Evolutionary conservation across 2,113 vertebrate genomes (phyloP), one percentile per base, ranked within the genome.

Genomic region (Psittacula cyanocephala): DNA sequence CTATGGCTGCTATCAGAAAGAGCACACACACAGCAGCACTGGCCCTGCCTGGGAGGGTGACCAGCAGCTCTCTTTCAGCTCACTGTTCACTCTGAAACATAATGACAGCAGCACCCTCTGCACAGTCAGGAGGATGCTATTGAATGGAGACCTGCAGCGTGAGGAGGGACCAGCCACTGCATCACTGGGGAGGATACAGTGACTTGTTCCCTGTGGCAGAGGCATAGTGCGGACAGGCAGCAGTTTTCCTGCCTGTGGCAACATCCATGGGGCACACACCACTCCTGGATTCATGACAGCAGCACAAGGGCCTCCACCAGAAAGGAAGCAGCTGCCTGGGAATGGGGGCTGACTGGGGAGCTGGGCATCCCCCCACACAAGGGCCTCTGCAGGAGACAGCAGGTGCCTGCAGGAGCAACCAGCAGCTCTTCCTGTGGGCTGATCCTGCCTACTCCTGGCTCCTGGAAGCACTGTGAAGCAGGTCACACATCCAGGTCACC

Each of bases 381-480:
- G 43, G 22, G 53, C 37, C 57, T 37, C 37, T 1, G 8, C 35
- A 55, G 86, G 35, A 80, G 63, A 35, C 70, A 74, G 69, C 1
- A 5, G 27, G 35, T 37, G 70, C 47, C 86, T 76, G 59, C 86
- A 67, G 53, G 39, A 70, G 49, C 59, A 55, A 25, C 35, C 77
- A 70, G 68, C 68, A 77, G 28, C 29, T 57, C 57, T 70, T 53
- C 6, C 46, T 8, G 0, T 6, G 20, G 55, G 22, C 52, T 4
- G 2, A 31, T 17, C 65, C 25, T 85, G 79, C 49, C 50, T 33
- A 0, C n/a, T 63, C 37, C 49, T 3, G 3, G 37, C 75, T 83
- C 17, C 70, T 23, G 37, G 55, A 28, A 33, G 17, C 0, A 1
- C n/a, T 0, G 1, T 27, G 53, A 44, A 80, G 35, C 0, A 1